Conservation (phyloP, 1,140 invertebrate genomes). For the Geopemphigus sp. region DNA sequence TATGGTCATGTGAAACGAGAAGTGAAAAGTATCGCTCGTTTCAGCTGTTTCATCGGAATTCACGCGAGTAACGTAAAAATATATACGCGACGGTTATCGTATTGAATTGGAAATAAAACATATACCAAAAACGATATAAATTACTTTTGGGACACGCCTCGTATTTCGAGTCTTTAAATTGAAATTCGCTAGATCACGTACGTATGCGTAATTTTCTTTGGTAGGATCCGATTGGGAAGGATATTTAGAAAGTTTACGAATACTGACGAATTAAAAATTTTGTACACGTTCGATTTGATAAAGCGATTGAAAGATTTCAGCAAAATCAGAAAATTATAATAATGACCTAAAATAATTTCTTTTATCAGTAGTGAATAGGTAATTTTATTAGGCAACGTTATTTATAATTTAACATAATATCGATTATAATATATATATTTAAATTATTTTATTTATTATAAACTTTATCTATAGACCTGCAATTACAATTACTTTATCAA, state of each 20-base stretch:
- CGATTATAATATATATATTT: too few relatives aligned
- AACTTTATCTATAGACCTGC: too few relatives aligned
- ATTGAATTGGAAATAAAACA: neutral
- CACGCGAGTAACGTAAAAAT: neutral
- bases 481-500: too few relatives aligned
- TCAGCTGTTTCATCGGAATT: neutral
- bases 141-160: neutral
- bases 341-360: neutral
- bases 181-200: neutral
- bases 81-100: neutral
- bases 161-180: neutral
- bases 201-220: neutral
- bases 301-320: neutral
- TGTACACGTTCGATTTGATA: neutral
- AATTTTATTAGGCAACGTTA: too few relatives aligned
- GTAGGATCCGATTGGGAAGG: neutral
- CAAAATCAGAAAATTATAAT: neutral
- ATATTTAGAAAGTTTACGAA: constrained; percentile 12
- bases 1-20: neutral
- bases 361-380: too few relatives aligned
- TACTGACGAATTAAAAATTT: neutral
- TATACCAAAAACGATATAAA: neutral
- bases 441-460: too few relatives aligned
- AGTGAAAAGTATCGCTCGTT: neutral
- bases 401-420: too few relatives aligned